phyloP scores from a whole-genome alignment of 2,113 vertebrate species.

The Acanthisitta chloris region DNA sequence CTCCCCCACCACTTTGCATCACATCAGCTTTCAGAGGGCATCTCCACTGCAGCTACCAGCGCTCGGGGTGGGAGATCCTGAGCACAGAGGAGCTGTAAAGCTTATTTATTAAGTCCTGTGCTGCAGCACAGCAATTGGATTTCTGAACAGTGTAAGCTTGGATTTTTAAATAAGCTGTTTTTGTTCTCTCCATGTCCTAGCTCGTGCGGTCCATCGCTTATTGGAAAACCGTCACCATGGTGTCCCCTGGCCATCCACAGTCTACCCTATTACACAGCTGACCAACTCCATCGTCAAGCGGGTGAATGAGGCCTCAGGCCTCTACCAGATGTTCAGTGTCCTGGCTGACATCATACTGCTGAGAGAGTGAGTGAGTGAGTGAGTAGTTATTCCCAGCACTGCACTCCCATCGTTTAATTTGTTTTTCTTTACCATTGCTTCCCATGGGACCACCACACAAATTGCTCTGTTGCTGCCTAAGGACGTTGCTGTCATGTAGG shows the following conservation, averaged over 20 bases:
- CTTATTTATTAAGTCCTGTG: not conserved
- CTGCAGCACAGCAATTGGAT: not conserved
- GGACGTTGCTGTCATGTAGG: accelerated
- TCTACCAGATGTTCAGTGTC: slow-evolving; percentile 95
- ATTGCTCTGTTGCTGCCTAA: not conserved
- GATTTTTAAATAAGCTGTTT: not conserved
- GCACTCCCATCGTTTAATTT: not conserved
- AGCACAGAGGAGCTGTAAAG: not conserved
- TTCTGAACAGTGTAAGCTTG: not conserved
- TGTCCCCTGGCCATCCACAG: slow-evolving; percentile 80
- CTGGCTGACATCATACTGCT: slow-evolving; percentile 91
- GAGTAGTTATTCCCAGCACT: slow-evolving; percentile 50
- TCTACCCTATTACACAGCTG: slow-evolving; percentile 81
- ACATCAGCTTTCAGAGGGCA: slow-evolving; percentile 10
- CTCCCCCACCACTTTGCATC: not conserved
- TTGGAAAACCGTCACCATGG: slow-evolving; percentile 88
- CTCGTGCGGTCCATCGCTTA: slow-evolving; percentile 85
- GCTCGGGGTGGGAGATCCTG: not conserved
- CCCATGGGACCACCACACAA: not conserved
- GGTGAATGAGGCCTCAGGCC: slow-evolving; percentile 90
- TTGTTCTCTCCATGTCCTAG: slow-evolving; percentile 58
- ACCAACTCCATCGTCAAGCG: slow-evolving; percentile 85
- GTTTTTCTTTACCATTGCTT: not conserved
- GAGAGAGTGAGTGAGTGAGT: slow-evolving; percentile 96
- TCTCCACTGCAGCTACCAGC: not conserved